These are phyloP conservation scores for Drosophila santomea DNA, from an alignment of 1,140 invertebrate species.

Conservation along the genomic window DNA sequence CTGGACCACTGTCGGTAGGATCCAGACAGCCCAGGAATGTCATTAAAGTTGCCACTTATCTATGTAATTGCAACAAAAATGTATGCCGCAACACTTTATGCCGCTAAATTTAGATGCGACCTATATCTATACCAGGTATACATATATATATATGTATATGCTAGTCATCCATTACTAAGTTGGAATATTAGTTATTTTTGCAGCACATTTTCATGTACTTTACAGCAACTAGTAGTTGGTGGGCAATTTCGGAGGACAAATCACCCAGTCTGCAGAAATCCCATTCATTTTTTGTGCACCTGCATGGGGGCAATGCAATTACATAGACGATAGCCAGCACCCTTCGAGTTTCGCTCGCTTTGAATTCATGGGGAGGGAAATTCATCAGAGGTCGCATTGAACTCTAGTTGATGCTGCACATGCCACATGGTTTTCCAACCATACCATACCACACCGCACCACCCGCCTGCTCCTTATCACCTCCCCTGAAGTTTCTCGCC, in stretches of 20 bases:
- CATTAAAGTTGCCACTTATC: not conserved
- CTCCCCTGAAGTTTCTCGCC: too few relatives aligned
- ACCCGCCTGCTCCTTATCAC: not conserved
- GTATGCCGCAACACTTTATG: not conserved
- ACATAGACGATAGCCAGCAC: not conserved
- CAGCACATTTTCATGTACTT: not conserved
- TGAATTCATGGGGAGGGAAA: constrained; percentile 37
- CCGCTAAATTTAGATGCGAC: too few relatives aligned
- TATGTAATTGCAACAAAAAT: too few relatives aligned
- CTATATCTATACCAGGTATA: too few relatives aligned
- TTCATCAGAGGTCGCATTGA: constrained; percentile 48
- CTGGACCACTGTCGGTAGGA: not conserved
- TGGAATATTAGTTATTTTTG: not conserved
- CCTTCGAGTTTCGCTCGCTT: not conserved
- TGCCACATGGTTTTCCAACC: constrained; percentile 39
- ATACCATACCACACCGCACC: not conserved
- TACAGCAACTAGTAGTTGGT: constrained; percentile 41
- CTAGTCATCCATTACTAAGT: too few relatives aligned
- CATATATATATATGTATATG: too few relatives aligned
- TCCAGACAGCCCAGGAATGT: not conserved
- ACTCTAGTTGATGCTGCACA: constrained; percentile 22
- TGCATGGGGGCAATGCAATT: constrained; percentile 1
- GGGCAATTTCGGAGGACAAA: not conserved
- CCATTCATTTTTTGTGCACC: not conserved
- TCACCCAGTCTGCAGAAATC: not conserved